Evolutionary conservation across 2,113 vertebrate species (phyloP).

Genomic region (Maylandia zebra): DNA sequence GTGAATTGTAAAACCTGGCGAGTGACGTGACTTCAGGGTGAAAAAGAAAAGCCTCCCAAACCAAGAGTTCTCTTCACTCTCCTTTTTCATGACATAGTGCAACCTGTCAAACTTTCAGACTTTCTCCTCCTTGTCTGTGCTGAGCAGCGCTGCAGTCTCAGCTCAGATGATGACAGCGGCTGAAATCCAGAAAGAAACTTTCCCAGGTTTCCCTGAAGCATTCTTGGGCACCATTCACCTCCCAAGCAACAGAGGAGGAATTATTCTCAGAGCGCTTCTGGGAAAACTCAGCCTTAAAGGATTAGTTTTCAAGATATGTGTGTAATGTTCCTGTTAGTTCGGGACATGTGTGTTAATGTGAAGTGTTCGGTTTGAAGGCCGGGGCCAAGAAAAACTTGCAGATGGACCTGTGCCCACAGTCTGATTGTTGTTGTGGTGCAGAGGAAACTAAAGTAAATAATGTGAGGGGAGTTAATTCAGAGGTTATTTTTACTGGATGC

Average conservation of each 20-base stretch:
- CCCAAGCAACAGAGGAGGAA: conserved; percentile 11
- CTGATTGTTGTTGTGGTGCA: neutral
- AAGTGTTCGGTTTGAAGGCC: neutral
- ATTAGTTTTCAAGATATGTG: conserved; percentile 11
- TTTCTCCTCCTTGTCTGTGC: neutral
- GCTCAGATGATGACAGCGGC: conserved; percentile 51
- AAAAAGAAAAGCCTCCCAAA: neutral
- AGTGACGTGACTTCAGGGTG: neutral
- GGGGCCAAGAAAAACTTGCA: neutral
- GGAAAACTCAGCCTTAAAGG: conserved; percentile 31
- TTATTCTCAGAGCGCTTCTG: conserved; percentile 21
- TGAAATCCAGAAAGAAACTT: conserved; percentile 47
- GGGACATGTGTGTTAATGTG: conserved; percentile 1
- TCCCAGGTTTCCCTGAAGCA: conserved; percentile 42
- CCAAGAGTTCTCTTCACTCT: neutral
- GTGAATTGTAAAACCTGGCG: neutral
- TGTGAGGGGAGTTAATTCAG: neutral
- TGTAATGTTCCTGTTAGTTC: neutral
- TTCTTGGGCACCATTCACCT: conserved; percentile 13
- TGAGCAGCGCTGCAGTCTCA: neutral
- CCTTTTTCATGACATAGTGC: neutral
- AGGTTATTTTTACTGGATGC: neutral
- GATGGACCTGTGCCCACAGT: neutral
- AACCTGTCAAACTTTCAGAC: conserved; percentile 3
- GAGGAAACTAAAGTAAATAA: neutral